phyloP scores from a whole-genome alignment of 2,113 vertebrate genomes.

The Alces alces region DNA sequence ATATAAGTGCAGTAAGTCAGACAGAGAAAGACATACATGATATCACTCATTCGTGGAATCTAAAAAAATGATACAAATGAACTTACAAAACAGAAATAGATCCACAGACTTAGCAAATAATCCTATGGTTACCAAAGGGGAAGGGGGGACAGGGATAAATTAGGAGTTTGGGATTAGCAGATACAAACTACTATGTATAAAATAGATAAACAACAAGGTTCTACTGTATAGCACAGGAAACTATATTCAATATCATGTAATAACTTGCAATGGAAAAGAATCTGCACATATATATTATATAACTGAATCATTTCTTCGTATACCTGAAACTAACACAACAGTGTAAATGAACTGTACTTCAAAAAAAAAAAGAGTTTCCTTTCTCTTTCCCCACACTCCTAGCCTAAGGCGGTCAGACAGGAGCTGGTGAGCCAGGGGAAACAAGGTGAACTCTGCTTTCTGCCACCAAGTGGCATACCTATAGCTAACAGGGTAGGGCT shows the following conservation, averaged over 20 bases:
- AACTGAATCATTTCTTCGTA: not conserved
- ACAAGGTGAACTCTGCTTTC: not conserved
- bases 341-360: not conserved
- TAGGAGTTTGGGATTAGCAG: not conserved
- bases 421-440: not conserved
- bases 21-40: not conserved
- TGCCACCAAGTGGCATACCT: not conserved
- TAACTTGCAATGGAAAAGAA: not conserved
- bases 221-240: not conserved
- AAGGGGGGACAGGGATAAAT: not conserved
- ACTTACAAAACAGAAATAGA: not conserved
- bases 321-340: not conserved
- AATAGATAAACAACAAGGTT: not conserved
- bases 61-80: not conserved
- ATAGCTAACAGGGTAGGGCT: not conserved
- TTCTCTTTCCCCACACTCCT: not conserved
- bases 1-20: not conserved
- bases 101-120: not conserved
- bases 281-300: not conserved
- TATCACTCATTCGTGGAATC: not conserved
- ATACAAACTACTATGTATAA: not conserved
- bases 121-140: not conserved
- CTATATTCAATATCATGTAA: not conserved
- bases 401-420: not conserved
- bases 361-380: not conserved